Conservation (phyloP, 92 coral and sea anemone species). For the Porites cylindrica region DNA sequence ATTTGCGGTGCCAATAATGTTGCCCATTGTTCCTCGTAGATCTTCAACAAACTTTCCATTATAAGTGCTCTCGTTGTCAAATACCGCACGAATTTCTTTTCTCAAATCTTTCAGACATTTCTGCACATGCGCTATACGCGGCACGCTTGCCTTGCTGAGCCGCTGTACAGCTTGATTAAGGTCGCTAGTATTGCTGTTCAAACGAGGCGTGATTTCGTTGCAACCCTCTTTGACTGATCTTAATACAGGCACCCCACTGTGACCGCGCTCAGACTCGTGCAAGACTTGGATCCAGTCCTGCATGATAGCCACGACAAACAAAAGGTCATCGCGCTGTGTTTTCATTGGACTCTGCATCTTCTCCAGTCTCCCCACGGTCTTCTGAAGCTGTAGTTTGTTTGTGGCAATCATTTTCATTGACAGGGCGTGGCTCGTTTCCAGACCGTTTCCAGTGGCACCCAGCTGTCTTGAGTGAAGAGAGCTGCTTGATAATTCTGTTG, state of each 20-base stretch:
- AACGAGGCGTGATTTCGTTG: constrained; percentile 78
- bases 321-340: constrained; percentile 80
- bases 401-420: constrained; percentile 83
- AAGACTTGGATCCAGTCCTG: constrained; percentile 81
- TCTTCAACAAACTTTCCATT: constrained; percentile 94
- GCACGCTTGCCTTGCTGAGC: constrained; percentile 83
- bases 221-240: constrained; percentile 92
- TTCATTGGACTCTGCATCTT: constrained; percentile 77
- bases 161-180: constrained; percentile 81
- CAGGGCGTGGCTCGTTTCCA: constrained; percentile 82
- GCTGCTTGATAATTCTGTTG: constrained; percentile 62
- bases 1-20: constrained; percentile 64
- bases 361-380: constrained; percentile 76
- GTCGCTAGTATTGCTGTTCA: constrained; percentile 78
- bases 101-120: constrained; percentile 77
- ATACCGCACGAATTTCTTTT: constrained; percentile 75
- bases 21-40: constrained; percentile 79
- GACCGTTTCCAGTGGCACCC: constrained; percentile 74
- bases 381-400: constrained; percentile 71
- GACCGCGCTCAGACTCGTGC: constrained; percentile 80
- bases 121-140: constrained; percentile 83
- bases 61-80: constrained; percentile 83
- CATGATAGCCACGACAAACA: constrained; percentile 71
- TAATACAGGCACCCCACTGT: constrained; percentile 88
- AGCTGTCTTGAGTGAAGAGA: constrained; percentile 53